Conservation (phyloP, 2,113 vertebrate species). For the Salvelinus alpinus region DNA sequence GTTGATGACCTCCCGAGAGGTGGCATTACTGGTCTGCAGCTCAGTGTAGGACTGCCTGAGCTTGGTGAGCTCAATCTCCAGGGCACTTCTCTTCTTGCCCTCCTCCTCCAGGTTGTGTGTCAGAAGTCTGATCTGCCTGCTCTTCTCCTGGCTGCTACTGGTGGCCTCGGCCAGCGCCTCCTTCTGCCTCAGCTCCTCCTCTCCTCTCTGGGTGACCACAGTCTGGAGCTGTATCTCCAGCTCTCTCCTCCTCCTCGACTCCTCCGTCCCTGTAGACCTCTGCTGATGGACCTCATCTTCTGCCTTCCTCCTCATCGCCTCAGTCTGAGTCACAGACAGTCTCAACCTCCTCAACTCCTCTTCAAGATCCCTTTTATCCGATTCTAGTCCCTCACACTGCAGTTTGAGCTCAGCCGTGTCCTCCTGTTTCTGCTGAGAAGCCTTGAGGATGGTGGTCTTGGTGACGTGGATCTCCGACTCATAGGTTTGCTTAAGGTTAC, state of each 20-base stretch:
- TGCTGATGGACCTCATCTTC: constrained; percentile 85
- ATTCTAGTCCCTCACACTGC: constrained; percentile 78
- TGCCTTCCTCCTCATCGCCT: constrained; percentile 79
- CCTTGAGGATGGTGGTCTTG: constrained; percentile 89
- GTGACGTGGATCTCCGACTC: constrained; percentile 93
- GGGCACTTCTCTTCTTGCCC: constrained; percentile 77
- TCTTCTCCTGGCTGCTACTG: constrained; percentile 85
- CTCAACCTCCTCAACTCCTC: constrained; percentile 88
- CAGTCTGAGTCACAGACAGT: constrained; percentile 77
- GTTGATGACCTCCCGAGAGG: constrained; percentile 80
- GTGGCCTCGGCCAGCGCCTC: constrained; percentile 80
- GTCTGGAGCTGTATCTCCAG: constrained; percentile 86
- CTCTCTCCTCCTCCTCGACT: constrained; percentile 83
- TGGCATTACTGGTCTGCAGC: constrained; percentile 78
- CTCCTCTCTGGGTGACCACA: constrained; percentile 75
- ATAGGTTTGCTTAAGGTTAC: constrained; percentile 89
- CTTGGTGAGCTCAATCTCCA: constrained; percentile 84
- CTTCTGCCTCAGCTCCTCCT: constrained; percentile 81
- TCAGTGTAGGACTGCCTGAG: constrained; percentile 83
- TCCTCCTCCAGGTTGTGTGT: constrained; percentile 86
- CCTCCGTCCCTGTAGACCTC: constrained; percentile 79
- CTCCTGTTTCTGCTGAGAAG: constrained; percentile 85
- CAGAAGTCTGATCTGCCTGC: constrained; percentile 82
- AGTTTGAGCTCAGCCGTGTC: constrained; percentile 76
- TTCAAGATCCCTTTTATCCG: constrained; percentile 85